A percentile compares a stretch with the other conserved stretches of the same genome.
These are phyloP conservation scores for Nezara viridula DNA, from an alignment of 2,888 invertebrate genomes.

Conservation along the genomic window DNA sequence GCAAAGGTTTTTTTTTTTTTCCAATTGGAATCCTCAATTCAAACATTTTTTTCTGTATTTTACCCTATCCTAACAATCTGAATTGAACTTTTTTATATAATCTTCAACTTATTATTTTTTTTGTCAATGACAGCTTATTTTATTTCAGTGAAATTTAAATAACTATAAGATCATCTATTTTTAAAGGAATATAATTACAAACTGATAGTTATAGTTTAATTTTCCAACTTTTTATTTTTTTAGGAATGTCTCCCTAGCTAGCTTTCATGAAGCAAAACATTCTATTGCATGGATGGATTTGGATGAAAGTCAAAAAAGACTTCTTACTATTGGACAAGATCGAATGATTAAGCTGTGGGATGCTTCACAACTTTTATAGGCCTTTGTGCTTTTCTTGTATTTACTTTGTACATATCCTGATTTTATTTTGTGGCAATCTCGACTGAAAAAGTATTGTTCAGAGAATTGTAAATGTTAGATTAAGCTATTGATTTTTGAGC, in stretches of 20 bases:
- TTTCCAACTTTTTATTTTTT: slow-evolving; percentile 67
- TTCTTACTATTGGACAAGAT: slow-evolving; percentile 95
- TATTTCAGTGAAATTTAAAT: too few relatives aligned
- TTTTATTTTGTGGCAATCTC: slow-evolving; percentile 53
- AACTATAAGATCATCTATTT: too few relatives aligned
- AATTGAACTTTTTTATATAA: too few relatives aligned
- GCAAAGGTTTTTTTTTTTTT: too few relatives aligned
- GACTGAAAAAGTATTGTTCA: slow-evolving; percentile 58
- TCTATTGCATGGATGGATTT: slow-evolving; percentile 89
- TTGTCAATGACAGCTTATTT: too few relatives aligned
- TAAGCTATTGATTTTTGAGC: not conserved
- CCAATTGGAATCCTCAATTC: too few relatives aligned
- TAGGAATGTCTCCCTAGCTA: slow-evolving; percentile 92
- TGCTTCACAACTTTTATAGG: slow-evolving; percentile 76
- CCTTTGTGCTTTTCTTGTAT: slow-evolving; percentile 43
- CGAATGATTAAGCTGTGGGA: slow-evolving; percentile 95
- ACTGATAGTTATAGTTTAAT: not conserved
- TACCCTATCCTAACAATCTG: too few relatives aligned
- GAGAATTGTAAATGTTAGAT: slow-evolving; percentile 36
- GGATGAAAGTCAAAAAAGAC: slow-evolving; percentile 88
- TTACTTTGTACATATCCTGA: slow-evolving; percentile 55
- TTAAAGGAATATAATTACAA: too few relatives aligned
- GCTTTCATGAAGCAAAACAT: slow-evolving; percentile 96
- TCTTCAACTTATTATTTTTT: too few relatives aligned
- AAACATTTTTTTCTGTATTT: too few relatives aligned